Conservation (phyloP, 2,113 vertebrate species). For the Leucosticte australis region DNA sequence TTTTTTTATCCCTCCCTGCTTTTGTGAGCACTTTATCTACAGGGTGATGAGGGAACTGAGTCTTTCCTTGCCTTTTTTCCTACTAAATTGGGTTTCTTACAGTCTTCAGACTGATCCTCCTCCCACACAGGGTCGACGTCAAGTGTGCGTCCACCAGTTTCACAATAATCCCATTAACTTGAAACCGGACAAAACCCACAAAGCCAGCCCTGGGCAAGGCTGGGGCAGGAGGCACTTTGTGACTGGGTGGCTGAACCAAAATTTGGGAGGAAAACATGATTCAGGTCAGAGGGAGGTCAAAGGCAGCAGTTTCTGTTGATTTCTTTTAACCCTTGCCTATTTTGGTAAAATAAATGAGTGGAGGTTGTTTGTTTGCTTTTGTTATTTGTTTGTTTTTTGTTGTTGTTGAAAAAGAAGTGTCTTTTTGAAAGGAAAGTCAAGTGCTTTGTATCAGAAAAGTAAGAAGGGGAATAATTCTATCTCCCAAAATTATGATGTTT, state of each 20-base stretch:
- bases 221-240: neutral
- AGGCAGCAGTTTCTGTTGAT: neutral
- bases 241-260: neutral
- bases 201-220: neutral
- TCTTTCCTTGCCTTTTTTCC: neutral
- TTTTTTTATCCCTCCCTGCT: neutral
- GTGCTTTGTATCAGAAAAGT: neutral
- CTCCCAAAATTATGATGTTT: neutral
- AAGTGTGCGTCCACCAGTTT: neutral
- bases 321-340: neutral
- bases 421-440: neutral
- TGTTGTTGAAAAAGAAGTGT: neutral
- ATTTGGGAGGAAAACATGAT: neutral
- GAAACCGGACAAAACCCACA: neutral
- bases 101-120: neutral
- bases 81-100: neutral
- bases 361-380: neutral
- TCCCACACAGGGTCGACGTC: neutral
- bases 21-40: neutral
- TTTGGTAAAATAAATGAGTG: neutral
- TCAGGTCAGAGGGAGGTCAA: neutral
- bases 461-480: neutral
- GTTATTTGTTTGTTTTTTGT: neutral
- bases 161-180: slow-evolving; percentile 37
- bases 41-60: neutral